These are phyloP conservation scores for Synanthedon andrenaeformis DNA, from an alignment of 2,888 invertebrate genomes.

Conservation along the genomic window DNA sequence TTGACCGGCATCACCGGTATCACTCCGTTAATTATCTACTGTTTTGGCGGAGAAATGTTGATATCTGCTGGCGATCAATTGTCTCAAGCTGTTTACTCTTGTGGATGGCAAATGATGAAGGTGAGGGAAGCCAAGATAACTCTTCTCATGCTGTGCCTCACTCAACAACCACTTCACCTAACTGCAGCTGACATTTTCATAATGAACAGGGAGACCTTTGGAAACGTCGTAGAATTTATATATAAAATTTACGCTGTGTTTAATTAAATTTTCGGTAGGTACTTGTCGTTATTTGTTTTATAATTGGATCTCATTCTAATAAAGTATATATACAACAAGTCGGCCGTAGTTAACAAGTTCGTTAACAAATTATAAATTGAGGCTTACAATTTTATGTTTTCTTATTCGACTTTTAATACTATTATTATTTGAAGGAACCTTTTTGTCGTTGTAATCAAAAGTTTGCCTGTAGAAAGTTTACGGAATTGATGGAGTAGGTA, in stretches of 20 bases:
- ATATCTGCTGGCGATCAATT: conserved; percentile 28
- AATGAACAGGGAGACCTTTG: conserved; percentile 42
- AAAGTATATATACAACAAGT: neutral
- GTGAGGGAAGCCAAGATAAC: conserved; percentile 25
- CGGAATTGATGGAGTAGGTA: neutral
- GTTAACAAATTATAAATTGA: neutral
- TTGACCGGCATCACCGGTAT: conserved; percentile 32
- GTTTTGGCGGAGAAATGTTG: conserved; percentile 41
- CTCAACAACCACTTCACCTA: conserved; percentile 28
- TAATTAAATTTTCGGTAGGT: conserved; percentile 19
- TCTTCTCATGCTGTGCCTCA: conserved; percentile 25
- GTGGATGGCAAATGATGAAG: conserved; percentile 40
- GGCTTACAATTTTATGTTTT: neutral
- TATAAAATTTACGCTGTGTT: conserved; percentile 46
- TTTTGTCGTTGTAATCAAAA: neutral
- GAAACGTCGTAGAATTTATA: conserved; percentile 32
- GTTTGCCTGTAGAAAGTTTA: neutral
- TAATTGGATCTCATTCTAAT: neutral
- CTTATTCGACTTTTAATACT: neutral
- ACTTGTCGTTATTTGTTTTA: neutral
- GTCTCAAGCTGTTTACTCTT: conserved; percentile 25
- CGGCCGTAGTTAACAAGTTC: neutral
- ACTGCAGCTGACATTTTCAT: conserved; percentile 35
- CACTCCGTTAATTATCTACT: conserved; percentile 37
- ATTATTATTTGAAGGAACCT: neutral